Evolutionary conservation across 2,888 invertebrate species (phyloP), one percentile per base, ranked within the genome.

Genomic region (Bellardia bayeri): DNA sequence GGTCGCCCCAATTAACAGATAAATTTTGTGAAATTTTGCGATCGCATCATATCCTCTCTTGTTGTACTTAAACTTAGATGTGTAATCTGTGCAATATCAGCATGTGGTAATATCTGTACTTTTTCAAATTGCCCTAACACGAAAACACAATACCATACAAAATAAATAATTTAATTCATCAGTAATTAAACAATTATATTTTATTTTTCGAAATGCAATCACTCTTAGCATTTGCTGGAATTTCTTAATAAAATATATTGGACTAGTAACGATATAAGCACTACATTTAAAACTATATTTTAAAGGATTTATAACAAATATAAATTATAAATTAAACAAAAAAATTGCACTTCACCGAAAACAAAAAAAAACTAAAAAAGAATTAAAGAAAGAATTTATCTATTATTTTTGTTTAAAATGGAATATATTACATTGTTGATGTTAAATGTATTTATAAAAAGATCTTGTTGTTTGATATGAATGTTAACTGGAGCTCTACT

Each of bases 401-500:
- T 72, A 23, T 81, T 33, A 33, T 68, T 51, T 49, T 75, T 49
- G 3, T 63, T 58, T 56, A 13, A 71, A 64, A 64, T 56, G 6
- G n/a, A 74, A 69, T 42, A 54, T 13, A 63, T 51, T 56, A 76
- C 30, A 45, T 37, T 16, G 30, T 82, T 76, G 66, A 61, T 45
- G 54, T 82, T 82, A 58, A n/a, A 16, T 54, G n/a, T 16, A n/a
- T 30, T 30, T 68, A 42, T 40, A 16, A 49, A 66, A 58, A 56
- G 69, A 75, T 81, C 61, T 81, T 69, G 42, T 71, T 64, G 37
- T 63, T 66, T 80, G 85, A 81, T 85, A 84, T 85, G 74, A 85
- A 79, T 82, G 78, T 58, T 87, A 87, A 87, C 87, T 87, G 69
- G 87, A 87, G 87, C 87, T 85, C 80, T 66, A 79, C 85, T 82